A percentile compares a stretch with the other conserved stretches of the same genome.
Conservation (phyloP, 2,888 invertebrate genomes). For the Arrhopalites spinosus region DNA sequence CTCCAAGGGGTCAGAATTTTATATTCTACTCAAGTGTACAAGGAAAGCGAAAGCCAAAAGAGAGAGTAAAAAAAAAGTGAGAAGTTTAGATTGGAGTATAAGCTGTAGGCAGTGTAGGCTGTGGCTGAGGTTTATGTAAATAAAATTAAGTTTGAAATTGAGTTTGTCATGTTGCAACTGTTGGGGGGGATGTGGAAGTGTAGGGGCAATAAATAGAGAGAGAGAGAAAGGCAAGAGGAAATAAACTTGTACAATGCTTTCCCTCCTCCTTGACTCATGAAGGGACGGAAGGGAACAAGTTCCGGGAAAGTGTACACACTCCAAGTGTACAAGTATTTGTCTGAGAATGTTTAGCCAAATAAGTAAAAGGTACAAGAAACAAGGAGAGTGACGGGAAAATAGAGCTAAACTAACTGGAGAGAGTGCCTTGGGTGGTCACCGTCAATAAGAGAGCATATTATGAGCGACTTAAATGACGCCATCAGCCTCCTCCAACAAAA, state of each 20-base stretch:
- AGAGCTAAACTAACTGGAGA: background rate
- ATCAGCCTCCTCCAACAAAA: background rate
- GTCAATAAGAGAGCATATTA: slow-evolving; percentile 5
- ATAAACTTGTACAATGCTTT: too few species aligned
- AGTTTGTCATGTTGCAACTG: slow-evolving; percentile 4
- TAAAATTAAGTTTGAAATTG: slow-evolving; percentile 7
- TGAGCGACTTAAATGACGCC: slow-evolving; percentile 19
- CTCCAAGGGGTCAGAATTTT: background rate
- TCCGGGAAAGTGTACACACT: background rate
- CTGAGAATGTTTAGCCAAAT: too few species aligned
- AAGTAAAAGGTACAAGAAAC: background rate
- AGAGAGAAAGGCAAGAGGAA: background rate
- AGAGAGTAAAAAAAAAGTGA: too few species aligned
- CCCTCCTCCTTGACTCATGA: background rate
- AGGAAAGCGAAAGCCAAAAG: too few species aligned
- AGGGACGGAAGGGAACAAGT: background rate
- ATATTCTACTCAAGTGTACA: too few species aligned
- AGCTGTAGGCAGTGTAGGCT: background rate
- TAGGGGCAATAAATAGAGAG: background rate
- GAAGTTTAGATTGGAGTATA: background rate
- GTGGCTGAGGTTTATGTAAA: background rate
- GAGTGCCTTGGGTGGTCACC: background rate
- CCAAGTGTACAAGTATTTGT: background rate
- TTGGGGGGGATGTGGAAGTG: background rate
- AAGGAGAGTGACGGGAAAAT: background rate